Evolutionary conservation across 2,113 vertebrate genomes (phyloP), one percentile per base, ranked within the genome.

Genomic region (Prietella phreatophila): DNA sequence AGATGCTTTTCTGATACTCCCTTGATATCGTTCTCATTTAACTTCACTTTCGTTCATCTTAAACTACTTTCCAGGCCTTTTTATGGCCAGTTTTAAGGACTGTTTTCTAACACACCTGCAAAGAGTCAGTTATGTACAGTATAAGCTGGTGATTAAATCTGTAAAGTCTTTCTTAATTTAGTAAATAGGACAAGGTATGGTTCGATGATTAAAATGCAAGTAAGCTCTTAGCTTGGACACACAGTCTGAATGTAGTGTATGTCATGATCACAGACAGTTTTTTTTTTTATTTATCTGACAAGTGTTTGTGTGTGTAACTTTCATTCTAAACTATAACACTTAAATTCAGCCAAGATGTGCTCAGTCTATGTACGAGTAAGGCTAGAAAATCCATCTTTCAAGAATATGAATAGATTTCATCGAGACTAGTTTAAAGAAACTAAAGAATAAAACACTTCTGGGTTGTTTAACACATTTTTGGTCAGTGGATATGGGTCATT

Each of bases 1-100:
- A 83, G 60, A 83, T 47, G 82, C 82, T 83, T 83, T 67, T 83
- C 27, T 65, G 61, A 67, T 67, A 11, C 33, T 39, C 56, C 20
- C 9, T 61, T 39, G 39, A 10, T 82, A 33, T 81, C 53, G 10
- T 39, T 22, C 19, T 39, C 5, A 61, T 33, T 58, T 33, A 1
- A 30, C n/a, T 56, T 81, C 25, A 27, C 36, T 50, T 50, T 30
- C 20, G n/a, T 81, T 82, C 20, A 82, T 60, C 4, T 5, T 58
- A 82, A 82, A 82, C 80, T 82, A 25, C 33, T 83, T 83, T 47
- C 61, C 27, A 53, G 61, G 3, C 15, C 39, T 65, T 47, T 47
- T 47, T 47, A 50, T 83, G 25, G 4, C 55, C 15, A 20, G 55
- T 33, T 25, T 82, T 61, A 36, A 42, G 1, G 22, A 63, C 63